Percentiles rank a stretch among this genome's conserved stretches.
phyloP scores from a whole-genome alignment of 2,113 vertebrate species.

The Alces alces region DNA sequence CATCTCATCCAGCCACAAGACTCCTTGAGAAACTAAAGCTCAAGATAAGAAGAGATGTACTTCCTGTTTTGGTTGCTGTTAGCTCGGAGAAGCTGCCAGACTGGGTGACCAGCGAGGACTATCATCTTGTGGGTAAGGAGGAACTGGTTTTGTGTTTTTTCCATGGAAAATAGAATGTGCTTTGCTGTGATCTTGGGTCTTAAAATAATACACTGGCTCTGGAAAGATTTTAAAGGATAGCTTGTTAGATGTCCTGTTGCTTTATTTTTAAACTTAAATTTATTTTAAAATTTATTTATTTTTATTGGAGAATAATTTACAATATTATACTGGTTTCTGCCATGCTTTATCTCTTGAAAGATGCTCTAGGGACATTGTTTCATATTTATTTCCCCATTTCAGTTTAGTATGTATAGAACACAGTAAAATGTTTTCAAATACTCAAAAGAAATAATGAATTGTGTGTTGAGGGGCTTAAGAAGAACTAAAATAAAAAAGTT shows the following conservation, averaged over 20 bases:
- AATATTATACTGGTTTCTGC: not conserved
- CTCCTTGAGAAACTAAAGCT: not conserved
- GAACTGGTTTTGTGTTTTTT: not conserved
- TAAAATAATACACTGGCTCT: not conserved
- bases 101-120: not conserved
- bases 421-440: too few relatives aligned
- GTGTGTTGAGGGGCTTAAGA: not conserved
- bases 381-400: not conserved
- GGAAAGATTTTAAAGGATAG: not conserved
- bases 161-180: not conserved
- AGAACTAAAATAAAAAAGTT: not conserved
- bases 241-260: not conserved
- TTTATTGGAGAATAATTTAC: not conserved
- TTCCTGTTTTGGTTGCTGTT: not conserved
- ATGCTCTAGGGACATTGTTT: rapidly evolving
- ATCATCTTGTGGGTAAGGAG: slow-evolving; percentile 26
- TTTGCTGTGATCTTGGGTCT: not conserved
- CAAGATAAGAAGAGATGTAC: not conserved
- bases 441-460: not conserved
- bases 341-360: not conserved
- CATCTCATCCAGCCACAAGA: not conserved
- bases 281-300: not conserved
- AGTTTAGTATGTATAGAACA: not conserved
- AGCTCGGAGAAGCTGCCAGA: not conserved
- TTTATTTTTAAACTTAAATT: not conserved